Evolutionary conservation across 2,888 invertebrate genomes (phyloP), one percentile per base, ranked within the genome.

Genomic region (Autographa gamma): DNA sequence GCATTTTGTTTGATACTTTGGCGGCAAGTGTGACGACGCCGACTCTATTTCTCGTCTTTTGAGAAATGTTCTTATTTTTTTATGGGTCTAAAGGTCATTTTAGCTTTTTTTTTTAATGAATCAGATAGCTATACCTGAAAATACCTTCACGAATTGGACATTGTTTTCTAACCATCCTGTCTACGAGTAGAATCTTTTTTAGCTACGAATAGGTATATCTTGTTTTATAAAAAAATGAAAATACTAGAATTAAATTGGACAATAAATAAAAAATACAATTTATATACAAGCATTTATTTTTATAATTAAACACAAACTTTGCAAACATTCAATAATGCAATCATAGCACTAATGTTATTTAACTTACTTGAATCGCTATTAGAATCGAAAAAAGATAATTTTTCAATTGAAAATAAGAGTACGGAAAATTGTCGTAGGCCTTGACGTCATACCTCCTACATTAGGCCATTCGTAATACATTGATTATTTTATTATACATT

Each of bases 251-350:
- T 48, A 16, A 1, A 48, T 14, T 32, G 32, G 31, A 34, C 59
- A 14, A 32, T 60, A 60, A 68, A 73, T 76, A 73, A 83, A n/a
- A 77, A 79, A 80, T 77, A 75, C 73, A 48, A 65, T 74, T 85
- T 95, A 95, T 95, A 93, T 95, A 95, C 94, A 95, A 95, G 95
- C 95, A 90, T 95, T 95, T 95, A 95, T 95, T 94, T 93, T 93
- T 91, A 92, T 93, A 95, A 93, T 93, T 90, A 92, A 95, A 95
- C 94, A 93, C 91, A 95, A 95, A 93, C 78, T 81, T 92, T 93
- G 95, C 95, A 93, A 93, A 95, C 93, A 94, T 95, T 94, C 93
- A 95, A 91, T 94, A 93, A 93, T 93, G 93, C 93, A 93, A 93
- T 93, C 90, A 94, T 93, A 95, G 93, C 93, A 92, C 93, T 95